Evolutionary conservation across 1,140 invertebrate species (phyloP).

Genomic region (Hylyphantes graminicola): DNA sequence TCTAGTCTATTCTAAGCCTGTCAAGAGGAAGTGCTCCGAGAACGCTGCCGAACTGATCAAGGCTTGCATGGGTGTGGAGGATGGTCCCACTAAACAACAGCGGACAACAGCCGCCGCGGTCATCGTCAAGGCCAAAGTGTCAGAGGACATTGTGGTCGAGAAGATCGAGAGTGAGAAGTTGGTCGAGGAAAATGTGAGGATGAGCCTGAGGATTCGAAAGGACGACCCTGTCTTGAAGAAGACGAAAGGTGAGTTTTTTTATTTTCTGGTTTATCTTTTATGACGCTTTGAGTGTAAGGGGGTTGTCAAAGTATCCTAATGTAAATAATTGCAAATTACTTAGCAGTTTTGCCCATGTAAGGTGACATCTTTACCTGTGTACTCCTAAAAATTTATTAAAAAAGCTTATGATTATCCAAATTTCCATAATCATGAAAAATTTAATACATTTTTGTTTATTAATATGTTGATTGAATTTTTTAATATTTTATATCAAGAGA

Average conservation of each 20-base stretch:
- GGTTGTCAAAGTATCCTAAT: too few relatives aligned
- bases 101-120: background rate
- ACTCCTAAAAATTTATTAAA: too few relatives aligned
- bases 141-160: conserved; percentile 15
- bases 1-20: conserved; percentile 66
- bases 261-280: background rate
- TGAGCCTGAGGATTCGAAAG: conserved; percentile 46
- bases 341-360: too few relatives aligned
- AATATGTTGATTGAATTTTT: too few relatives aligned
- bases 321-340: too few relatives aligned
- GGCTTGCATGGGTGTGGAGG: conserved; percentile 76
- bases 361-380: too few relatives aligned
- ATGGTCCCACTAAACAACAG: conserved; percentile 64
- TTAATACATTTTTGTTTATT: too few relatives aligned
- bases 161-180: conserved; percentile 48
- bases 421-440: too few relatives aligned
- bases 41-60: conserved; percentile 77
- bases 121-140: conserved; percentile 29
- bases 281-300: too few relatives aligned
- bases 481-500: too few relatives aligned
- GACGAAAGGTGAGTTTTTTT: conserved; percentile 33
- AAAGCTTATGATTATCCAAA: too few relatives aligned
- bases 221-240: conserved; percentile 53
- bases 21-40: conserved; percentile 77
- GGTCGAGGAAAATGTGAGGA: conserved; percentile 30